A percentile compares a stretch with the other conserved stretches of the same genome.
Evolutionary conservation across 2,113 vertebrate genomes (phyloP).

Genomic region (Sus scrofa): DNA sequence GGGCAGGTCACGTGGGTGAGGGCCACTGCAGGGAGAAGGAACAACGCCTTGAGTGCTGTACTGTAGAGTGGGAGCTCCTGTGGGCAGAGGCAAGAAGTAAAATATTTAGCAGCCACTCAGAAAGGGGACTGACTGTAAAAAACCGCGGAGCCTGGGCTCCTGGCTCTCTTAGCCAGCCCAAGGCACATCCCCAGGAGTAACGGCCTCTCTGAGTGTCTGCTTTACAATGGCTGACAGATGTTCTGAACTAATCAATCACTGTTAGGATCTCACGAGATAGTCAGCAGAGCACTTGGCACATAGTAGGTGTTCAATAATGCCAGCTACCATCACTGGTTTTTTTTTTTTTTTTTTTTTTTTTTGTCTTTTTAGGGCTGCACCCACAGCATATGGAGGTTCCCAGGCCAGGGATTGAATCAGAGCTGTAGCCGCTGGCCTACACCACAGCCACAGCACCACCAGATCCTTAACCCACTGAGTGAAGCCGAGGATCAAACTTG

Average conservation of each 20-base stretch:
- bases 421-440: no score
- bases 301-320: background rate
- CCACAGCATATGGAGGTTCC: no score
- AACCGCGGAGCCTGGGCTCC: background rate
- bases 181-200: background rate
- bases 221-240: background rate
- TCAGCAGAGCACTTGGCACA: background rate
- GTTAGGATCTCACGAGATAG: background rate
- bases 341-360: no score
- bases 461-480: no score
- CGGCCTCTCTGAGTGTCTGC: background rate
- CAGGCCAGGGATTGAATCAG: no score
- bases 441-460: no score
- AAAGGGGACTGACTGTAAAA: background rate
- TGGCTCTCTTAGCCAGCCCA: background rate
- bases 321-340: background rate
- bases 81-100: background rate
- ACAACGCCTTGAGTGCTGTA: accelerated
- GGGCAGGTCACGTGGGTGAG: background rate
- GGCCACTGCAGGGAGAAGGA: background rate
- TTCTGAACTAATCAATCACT: background rate
- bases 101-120: background rate
- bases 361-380: no score
- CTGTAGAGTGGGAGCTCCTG: background rate
- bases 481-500: no score